A percentile compares a stretch with the other conserved stretches of the same genome.
Evolutionary conservation across 92 coral and sea anemone species (phyloP).

Genomic region (Phenganax marumi): DNA sequence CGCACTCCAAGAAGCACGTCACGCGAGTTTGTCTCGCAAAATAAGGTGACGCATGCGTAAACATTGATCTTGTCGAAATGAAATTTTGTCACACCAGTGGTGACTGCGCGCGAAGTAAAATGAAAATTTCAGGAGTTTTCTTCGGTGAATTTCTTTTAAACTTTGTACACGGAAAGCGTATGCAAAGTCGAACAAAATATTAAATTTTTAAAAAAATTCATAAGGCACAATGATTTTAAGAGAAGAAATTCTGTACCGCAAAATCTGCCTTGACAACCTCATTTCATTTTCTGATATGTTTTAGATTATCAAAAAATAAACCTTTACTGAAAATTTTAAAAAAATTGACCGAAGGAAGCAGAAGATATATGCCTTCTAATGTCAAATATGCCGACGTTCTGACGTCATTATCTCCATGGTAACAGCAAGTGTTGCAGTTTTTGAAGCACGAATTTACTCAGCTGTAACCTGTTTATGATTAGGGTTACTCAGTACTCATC

Average conservation of each 20-base stretch:
- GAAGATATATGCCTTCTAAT: too few relatives aligned
- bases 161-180: not conserved
- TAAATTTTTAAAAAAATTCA: conserved; percentile 8
- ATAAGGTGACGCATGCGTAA: not conserved
- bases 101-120: conserved; percentile 19
- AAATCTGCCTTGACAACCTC: not conserved
- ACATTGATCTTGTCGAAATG: not conserved
- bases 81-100: conserved; percentile 20
- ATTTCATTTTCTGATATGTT: not conserved
- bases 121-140: too few relatives aligned
- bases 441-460: too few relatives aligned
- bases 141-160: conserved; percentile 16
- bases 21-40: not conserved
- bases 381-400: too few relatives aligned
- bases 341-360: conserved; percentile 5
- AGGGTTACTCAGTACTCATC: too few relatives aligned
- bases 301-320: too few relatives aligned
- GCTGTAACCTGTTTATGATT: too few relatives aligned
- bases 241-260: not conserved
- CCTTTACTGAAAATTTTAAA: not conserved
- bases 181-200: not conserved
- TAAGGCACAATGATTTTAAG: not conserved
- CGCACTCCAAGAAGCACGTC: not conserved
- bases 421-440: too few relatives aligned
- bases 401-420: too few relatives aligned